Base-by-base conservation (phyloP, 2,888 invertebrate species). In the Lysandra coridon region DNA sequence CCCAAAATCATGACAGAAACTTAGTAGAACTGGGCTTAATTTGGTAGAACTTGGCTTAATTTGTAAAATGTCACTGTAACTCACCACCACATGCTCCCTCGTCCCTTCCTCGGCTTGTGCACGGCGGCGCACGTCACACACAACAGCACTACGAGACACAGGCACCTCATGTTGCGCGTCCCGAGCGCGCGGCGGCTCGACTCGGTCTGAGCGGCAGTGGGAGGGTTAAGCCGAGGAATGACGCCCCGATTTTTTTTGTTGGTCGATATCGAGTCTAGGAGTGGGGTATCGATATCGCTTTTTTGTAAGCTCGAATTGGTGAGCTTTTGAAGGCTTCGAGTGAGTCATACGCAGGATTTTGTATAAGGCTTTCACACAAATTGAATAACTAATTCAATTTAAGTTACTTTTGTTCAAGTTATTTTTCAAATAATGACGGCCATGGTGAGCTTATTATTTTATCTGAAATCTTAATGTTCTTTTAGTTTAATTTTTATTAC, bases 41-140 rank as follows among this genome's bases (percentile, higher is more conserved):
- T 49, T 53, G 53, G 53, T 53, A 14, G 53, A 57, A 57, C 4
- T 57, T 1, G 14, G 14, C 14, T 4, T 1, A 57, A 17, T 57
- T 57, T 17, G 62, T 62, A 62, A 23, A 62, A 64, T 30, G 30
- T 30, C 64, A 30, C 53, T n/a, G 76, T 81, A 76, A 81, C 98
- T 95, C 95, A 98, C 98, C 98, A 98, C 98, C 98, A 98, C 97
- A 97, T 98, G 86, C 98, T 97, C 90, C 98, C 98, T 88, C 97
- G 96, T 87, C 98, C 98, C 88, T 97, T 95, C 89, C 97, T 96
- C 85, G 96, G 95, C 88, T 97, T 97, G 88, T 95, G 96, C 84
- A 89, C 91, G 83, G 93, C 88, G 80, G 92, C 91, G 88, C 92
- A 91, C 88, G 93, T 86, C 89, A 91, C 92, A 90, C 93, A 93